Evolutionary conservation across 2,888 invertebrate species (phyloP).

Genomic region (Zaprionus lineosus): DNA sequence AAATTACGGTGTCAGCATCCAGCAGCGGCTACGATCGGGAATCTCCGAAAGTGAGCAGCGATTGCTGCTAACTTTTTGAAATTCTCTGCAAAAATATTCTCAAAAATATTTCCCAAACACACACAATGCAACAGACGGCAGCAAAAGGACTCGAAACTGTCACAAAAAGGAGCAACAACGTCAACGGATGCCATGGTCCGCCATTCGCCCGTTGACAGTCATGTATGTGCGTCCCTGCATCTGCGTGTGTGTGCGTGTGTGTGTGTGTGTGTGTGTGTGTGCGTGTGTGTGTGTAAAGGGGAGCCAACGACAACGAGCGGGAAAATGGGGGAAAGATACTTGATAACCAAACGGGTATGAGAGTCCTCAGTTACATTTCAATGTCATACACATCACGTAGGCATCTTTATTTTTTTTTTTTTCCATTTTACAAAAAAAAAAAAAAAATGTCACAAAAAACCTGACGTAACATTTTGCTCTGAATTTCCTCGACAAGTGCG

Average conservation of each 20-base stretch:
- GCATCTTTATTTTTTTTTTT: conserved; percentile 9
- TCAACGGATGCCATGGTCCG: conserved; percentile 28
- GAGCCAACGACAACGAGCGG: too few relatives aligned
- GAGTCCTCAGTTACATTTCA: conserved; percentile 40
- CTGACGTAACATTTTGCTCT: conserved; percentile 54
- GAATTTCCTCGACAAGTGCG: conserved; percentile 21
- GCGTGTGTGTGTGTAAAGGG: too few relatives aligned
- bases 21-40: too few relatives aligned
- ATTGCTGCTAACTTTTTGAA: conserved; percentile 38
- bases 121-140: conserved; percentile 36
- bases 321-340: too few relatives aligned
- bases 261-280: too few relatives aligned
- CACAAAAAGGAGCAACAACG: conserved; percentile 62
- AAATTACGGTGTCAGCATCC: too few relatives aligned
- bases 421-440: conserved; percentile 20
- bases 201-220: conserved; percentile 41
- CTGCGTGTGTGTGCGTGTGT: too few relatives aligned
- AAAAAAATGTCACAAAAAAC: conserved; percentile 35
- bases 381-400: conserved; percentile 26
- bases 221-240: too few relatives aligned
- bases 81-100: not conserved
- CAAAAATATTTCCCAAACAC: conserved; percentile 18
- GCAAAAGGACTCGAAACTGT: conserved; percentile 68
- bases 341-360: conserved; percentile 32
- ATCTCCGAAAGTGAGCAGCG: conserved; percentile 43